Percentiles rank a stretch among this genome's conserved stretches.
phyloP scores from a whole-genome alignment of 2,797 vertebrate genomes.

The Eulemur albifrons region DNA sequence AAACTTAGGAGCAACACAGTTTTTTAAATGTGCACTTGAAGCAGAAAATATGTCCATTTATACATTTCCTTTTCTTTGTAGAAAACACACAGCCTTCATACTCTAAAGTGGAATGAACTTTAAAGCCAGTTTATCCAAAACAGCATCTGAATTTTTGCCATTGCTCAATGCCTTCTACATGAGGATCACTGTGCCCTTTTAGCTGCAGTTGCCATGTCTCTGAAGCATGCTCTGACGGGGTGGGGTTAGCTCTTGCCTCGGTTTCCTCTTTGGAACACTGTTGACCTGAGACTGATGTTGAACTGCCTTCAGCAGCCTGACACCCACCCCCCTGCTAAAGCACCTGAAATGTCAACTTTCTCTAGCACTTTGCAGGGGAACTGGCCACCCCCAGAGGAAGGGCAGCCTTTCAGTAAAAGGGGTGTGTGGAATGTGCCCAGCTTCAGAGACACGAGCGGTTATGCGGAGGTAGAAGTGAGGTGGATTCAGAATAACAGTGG shows the following conservation, averaged over 20 bases:
- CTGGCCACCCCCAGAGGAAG: not conserved
- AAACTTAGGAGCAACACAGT: not conserved
- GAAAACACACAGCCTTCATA: not conserved
- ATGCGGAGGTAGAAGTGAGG: not conserved
- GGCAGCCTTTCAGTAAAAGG: not conserved
- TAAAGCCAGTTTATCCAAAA: slow-evolving; percentile 30
- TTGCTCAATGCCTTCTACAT: not conserved
- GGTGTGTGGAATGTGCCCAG: not conserved
- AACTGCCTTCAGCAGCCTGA: not conserved
- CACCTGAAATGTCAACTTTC: not conserved
- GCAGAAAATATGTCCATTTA: slow-evolving; percentile 1
- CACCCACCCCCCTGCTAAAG: not conserved
- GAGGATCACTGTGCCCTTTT: not conserved
- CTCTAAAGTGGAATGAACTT: slow-evolving; percentile 22
- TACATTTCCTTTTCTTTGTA: slow-evolving; percentile 14
- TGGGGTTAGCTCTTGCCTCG: not conserved
- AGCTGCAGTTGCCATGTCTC: not conserved
- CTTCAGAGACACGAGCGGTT: not conserved
- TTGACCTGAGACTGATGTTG: not conserved
- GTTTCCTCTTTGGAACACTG: slow-evolving; percentile 1
- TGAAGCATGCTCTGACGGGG: not conserved
- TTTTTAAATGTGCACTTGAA: slow-evolving; percentile 22
- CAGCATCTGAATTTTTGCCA: not conserved
- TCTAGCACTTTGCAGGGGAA: not conserved
- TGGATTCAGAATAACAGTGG: not conserved